Base-by-base conservation (phyloP, 1,140 invertebrate genomes). In the Ostrea edulis region DNA sequence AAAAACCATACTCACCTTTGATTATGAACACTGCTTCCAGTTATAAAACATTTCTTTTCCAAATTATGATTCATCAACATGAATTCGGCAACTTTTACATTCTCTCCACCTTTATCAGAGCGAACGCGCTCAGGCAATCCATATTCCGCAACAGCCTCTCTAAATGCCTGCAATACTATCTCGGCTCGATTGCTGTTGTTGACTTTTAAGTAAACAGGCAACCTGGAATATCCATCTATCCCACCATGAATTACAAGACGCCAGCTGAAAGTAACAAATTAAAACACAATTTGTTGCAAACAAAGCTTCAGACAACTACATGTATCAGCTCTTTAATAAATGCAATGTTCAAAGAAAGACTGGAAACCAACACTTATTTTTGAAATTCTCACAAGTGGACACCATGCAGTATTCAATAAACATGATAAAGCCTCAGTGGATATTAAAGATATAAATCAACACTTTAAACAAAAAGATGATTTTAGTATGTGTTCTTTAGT, bases 171-270 rank as follows among this genome's bases (percentile, higher is more conserved):
- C 14, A 89, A 71, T 17, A 91, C 90, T 86, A 84, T 91, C 25
- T 84, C 9, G 35, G 90, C 85, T 55, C 68, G 82, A 82, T 91
- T 91, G 68, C 86, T 88, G 58, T 71, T 88, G 84, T 62, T 88
- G 53, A 84, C 65, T 82, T 88, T 88, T 17, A 90, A 44, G 81
- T 58, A 89, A 51, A 88, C 87, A 11, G 77, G 71, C 8, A 91
- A 52, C 51, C 90, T 87, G 17, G 88, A 90, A 71, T 51, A 89
- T 1, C 90, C 90, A 87, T 91, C 88, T 8, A 90, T 87, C 22
- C 91, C 87, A 12, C 90, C 90, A 88, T 91, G 90, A 17, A 91
- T 88, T 55, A 91, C 86, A 84, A 91, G 65, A 68, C 89, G 65
- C 88, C 90, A 91, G 2, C 88, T 25, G n/a, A 90, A 83, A 86